Evolutionary conservation across 2,888 invertebrate genomes (phyloP), one percentile per base, ranked within the genome.

Genomic region (Spodoptera littoralis): DNA sequence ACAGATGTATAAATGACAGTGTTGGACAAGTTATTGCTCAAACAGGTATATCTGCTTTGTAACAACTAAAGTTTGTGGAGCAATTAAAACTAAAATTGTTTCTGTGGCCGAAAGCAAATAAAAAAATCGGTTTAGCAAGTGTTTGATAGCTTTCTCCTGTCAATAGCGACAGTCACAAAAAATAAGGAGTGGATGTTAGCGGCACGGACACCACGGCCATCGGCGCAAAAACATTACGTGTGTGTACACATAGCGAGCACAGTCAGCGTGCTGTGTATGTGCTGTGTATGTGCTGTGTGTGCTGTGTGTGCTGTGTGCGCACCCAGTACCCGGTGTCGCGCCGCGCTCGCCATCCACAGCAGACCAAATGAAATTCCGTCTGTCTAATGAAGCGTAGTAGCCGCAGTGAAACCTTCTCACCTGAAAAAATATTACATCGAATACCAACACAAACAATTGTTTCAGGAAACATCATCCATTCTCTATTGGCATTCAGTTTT

Each of bases 281-380:
- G 18, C 1, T 18, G 18, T 36, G 36, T 36, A 8, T 36, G 36
- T 36, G 36, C 36, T 36, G 36, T 36, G 36, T 36, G 36, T 36
- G 36, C 9, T 36, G 36, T 36, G 36, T 36, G 36, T 8, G 36
- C 36, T 36, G 36, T 36, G 36, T 36, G 36, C 6, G 36, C 36
- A 36, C 1, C 36, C 36, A 69, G 59, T 11, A 12, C 2, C 42
- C 13, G 55, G 62, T 27, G 43, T 4, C 11, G 55, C 48, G 18
- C 42, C 60, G 74, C 65, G 63, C 76, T 65, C 59, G 44, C 63
- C 63, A 48, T 63, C 70, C 68, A 47, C 81, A 81, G 73, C 79
- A 80, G 77, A 87, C 87, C 66, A 84, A 87, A 84, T 88, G 82
- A 84, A 91, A 93, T 93, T 90, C 92, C 91, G 45, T 48, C 70